Percentiles rank a stretch among this genome's conserved stretches.
Evolutionary conservation across 2,113 vertebrate species (phyloP).

Genomic region (Gavia stellata): DNA sequence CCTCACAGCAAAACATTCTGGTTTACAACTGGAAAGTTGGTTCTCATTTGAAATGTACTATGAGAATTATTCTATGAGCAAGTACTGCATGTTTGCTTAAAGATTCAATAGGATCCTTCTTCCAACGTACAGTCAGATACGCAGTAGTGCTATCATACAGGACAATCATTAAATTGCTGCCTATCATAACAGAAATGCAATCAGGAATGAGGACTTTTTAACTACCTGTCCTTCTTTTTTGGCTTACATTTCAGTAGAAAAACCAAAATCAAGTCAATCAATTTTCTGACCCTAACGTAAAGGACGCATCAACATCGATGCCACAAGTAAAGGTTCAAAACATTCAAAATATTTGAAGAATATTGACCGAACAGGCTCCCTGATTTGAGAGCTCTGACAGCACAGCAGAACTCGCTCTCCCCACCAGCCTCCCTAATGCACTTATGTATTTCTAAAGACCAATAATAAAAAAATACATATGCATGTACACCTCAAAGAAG

Average conservation of each 20-base stretch:
- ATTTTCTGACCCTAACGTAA: background rate
- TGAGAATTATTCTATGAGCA: background rate
- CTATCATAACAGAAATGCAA: background rate
- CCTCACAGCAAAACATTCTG: background rate
- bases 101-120: background rate
- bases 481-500: background rate
- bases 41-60: background rate
- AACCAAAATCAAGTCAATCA: background rate
- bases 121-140: background rate
- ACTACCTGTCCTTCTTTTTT: background rate
- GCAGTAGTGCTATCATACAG: background rate
- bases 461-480: background rate
- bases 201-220: background rate
- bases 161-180: background rate
- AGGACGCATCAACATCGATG: background rate
- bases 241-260: background rate
- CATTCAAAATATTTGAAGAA: background rate
- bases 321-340: background rate
- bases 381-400: background rate
- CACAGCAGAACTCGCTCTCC: background rate
- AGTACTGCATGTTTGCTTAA: background rate
- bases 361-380: background rate
- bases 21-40: background rate
- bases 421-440: background rate
- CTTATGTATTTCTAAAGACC: background rate